A percentile compares a stretch with the other conserved stretches of the same genome.
phyloP scores from a whole-genome alignment of 1,140 invertebrate species.

The Tetraneura akinire region DNA sequence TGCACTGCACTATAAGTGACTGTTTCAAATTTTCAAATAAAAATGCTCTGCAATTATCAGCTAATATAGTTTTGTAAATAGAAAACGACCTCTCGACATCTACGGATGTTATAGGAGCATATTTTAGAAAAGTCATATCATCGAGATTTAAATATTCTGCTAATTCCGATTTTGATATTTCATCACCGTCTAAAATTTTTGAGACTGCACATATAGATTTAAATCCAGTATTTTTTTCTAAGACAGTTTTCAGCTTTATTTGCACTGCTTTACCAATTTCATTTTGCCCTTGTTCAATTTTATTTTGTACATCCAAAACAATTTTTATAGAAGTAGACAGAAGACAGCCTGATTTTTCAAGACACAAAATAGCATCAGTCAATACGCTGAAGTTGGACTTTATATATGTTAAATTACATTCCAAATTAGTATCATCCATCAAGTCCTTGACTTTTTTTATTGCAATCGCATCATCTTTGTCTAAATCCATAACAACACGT shows the following conservation, averaged over 20 bases:
- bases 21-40: too few species aligned
- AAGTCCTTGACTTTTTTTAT: background rate
- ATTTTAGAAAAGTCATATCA: background rate
- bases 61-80: background rate
- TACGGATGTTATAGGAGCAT: background rate
- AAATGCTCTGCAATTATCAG: too few species aligned
- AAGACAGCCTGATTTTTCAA: background rate
- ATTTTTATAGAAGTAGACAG: background rate
- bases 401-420: conserved; percentile 5
- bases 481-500: conserved; percentile 40
- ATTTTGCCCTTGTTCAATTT: background rate
- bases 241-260: background rate
- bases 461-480: background rate
- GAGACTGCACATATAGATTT: background rate
- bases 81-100: background rate
- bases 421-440: background rate
- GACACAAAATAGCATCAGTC: background rate
- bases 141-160: background rate
- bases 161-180: background rate
- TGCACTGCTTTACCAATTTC: background rate
- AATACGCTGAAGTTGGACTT: background rate
- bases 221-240: conserved; percentile 9
- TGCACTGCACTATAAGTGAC: too few species aligned
- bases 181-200: background rate
- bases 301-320: conserved; percentile 6